Evolutionary conservation across 2,888 invertebrate species (phyloP).

Genomic region (Oxycera nigricornis): DNA sequence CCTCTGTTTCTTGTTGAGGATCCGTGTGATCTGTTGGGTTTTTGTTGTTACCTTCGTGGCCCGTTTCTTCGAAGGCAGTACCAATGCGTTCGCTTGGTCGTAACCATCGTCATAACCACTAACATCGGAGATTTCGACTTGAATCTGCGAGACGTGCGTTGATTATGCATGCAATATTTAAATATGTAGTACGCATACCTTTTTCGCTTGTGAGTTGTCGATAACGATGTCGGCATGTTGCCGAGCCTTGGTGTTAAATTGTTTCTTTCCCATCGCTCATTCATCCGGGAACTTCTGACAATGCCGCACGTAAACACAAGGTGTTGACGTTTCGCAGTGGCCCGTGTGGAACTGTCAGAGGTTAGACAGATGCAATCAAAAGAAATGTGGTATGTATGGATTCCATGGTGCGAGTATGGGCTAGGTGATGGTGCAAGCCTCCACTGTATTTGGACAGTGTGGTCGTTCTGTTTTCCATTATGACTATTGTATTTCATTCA

Average conservation of each 20-base stretch:
- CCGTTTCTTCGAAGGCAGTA: slow-evolving; percentile 82
- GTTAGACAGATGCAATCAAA: background rate
- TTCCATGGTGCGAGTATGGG: too few species aligned
- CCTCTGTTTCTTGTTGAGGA: slow-evolving; percentile 86
- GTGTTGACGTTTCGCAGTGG: background rate
- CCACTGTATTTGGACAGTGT: too few species aligned
- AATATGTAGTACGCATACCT: slow-evolving; percentile 53
- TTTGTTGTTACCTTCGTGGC: slow-evolving; percentile 73
- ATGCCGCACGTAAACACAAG: background rate
- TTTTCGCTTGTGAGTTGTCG: slow-evolving; percentile 72
- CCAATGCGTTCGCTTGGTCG: slow-evolving; percentile 80
- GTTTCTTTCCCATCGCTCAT: slow-evolving; percentile 72
- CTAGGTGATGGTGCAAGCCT: too few species aligned
- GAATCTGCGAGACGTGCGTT: slow-evolving; percentile 65
- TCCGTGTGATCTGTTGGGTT: slow-evolving; percentile 65
- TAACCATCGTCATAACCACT: slow-evolving; percentile 69
- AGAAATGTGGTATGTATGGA: background rate
- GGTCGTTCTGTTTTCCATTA: too few species aligned
- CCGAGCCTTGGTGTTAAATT: slow-evolving; percentile 79
- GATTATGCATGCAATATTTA: slow-evolving; percentile 40
- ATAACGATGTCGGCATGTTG: slow-evolving; percentile 73
- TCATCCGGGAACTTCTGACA: background rate
- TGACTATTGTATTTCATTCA: too few species aligned
- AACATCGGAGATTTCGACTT: slow-evolving; percentile 68
- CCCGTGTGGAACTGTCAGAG: slow-evolving; percentile 26